Base-by-base conservation (phyloP, 2,888 invertebrate genomes). In the Vandiemenella viatica region DNA sequence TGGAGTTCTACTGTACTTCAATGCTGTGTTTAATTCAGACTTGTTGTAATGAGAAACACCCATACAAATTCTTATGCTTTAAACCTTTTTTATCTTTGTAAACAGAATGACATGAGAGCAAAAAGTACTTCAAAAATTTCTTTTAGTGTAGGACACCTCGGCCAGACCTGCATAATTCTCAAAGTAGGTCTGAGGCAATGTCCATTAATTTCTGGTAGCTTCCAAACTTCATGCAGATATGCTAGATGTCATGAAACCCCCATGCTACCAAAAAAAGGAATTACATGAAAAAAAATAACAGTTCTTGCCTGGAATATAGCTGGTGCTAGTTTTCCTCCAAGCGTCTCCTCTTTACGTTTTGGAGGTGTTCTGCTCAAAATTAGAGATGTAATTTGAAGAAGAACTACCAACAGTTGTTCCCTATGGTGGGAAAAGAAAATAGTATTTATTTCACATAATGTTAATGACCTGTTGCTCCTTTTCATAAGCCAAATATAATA, bases 371-470 rank as follows among this genome's bases (percentile, higher is more conserved):
- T 85, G 57, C 81, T 81, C 46, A 96, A 70, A 44, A 93, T 89
- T 51, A 89, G 73, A 0, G 91, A 88, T 3, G 95, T 95, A 53
- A 96, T 86, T 72, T 91, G 90, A 47, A 96, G 70, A 56, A 96
- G 69, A 42, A 95, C 90, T 55, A 85, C 63, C 49, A 92, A 64
- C 52, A 92, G 68, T 65, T 91, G 90, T 63, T 92, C 90, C 86
- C 85, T 86, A 67, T 50, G n/a, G n/a, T n/a, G n/a, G n/a, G n/a
- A 63, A 56, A 51, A 16, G 32, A 10, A 54, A n/a, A n/a, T n/a
- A n/a, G n/a, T n/a, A n/a, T n/a, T n/a, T n/a, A n/a, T n/a, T n/a
- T n/a, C n/a, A n/a, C n/a, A n/a, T n/a, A n/a, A n/a, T n/a, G n/a
- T n/a, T n/a, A n/a, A n/a, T n/a, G n/a, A n/a, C n/a, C n/a, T n/a